Evolutionary conservation across 2,113 vertebrate genomes (phyloP).

Genomic region (Cebidichthys violaceus): DNA sequence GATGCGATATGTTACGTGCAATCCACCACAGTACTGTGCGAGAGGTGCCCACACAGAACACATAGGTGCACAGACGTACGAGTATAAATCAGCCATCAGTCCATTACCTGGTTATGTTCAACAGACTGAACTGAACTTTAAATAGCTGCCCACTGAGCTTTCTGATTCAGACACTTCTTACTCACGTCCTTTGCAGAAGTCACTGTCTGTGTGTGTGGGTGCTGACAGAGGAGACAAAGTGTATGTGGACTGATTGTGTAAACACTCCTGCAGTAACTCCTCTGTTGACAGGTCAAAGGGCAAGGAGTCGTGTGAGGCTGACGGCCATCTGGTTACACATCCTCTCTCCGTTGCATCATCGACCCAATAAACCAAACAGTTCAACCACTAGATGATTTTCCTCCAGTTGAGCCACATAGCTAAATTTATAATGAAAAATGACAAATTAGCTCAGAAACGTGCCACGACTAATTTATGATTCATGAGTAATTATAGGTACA

Average conservation of each 20-base stretch:
- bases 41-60: too few relatives aligned
- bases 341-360: background rate
- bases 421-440: background rate
- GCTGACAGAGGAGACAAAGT: constrained; percentile 54
- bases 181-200: constrained; percentile 24
- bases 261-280: constrained; percentile 35
- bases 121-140: constrained; percentile 20
- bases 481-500: background rate
- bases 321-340: constrained; percentile 56
- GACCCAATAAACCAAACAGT: background rate
- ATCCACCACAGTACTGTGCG: too few relatives aligned
- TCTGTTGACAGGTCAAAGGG: constrained; percentile 73
- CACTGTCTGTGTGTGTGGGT: constrained; percentile 26
- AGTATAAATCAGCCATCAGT: too few relatives aligned
- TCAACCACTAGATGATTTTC: background rate
- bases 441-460: background rate
- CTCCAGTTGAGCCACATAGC: background rate
- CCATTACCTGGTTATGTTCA: background rate
- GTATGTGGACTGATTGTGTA: constrained; percentile 65
- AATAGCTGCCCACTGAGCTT: constrained; percentile 17
- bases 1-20: too few relatives aligned
- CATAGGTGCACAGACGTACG: too few relatives aligned
- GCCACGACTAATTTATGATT: background rate
- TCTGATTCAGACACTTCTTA: constrained; percentile 35
- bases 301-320: constrained; percentile 49